These are phyloP conservation scores for Hephaestus fuliginosus DNA, from an alignment of 2,797 vertebrate species.

Conservation along the genomic window DNA sequence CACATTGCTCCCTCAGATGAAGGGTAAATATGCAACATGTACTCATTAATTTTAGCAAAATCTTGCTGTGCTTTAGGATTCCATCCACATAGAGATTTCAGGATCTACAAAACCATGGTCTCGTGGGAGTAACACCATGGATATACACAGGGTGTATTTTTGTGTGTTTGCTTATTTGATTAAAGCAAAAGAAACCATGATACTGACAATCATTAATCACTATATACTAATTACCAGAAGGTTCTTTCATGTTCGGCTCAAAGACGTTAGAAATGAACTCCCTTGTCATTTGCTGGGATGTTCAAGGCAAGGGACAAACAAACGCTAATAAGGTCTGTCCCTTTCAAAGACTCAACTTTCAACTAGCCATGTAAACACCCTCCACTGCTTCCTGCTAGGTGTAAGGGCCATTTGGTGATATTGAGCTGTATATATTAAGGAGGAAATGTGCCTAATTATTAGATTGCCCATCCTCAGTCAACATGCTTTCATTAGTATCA, in stretches of 20 bases:
- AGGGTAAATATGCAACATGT: constrained; percentile 72
- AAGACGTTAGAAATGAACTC: constrained; percentile 85
- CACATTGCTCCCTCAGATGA: constrained; percentile 46
- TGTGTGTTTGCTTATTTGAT: constrained; percentile 75
- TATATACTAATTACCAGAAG: constrained; percentile 84
- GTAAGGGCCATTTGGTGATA: constrained; percentile 61
- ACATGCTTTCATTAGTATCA: constrained; percentile 45
- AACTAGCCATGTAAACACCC: constrained; percentile 76
- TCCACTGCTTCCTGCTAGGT: constrained; percentile 61
- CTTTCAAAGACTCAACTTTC: constrained; percentile 76
- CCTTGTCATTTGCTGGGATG: constrained; percentile 85
- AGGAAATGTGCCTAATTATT: constrained; percentile 63
- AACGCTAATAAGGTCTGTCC: constrained; percentile 85
- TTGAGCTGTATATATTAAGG: constrained; percentile 62
- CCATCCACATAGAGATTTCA: constrained; percentile 46
- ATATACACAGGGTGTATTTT: constrained; percentile 65
- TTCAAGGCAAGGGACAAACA: constrained; percentile 87
- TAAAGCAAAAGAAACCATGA: constrained; percentile 75
- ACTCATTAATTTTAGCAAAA: constrained; percentile 80
- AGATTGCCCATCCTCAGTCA: constrained; percentile 26
- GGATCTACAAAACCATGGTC: constrained; percentile 70
- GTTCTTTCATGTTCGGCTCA: constrained; percentile 87
- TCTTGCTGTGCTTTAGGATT: constrained; percentile 51
- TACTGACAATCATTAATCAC: constrained; percentile 85
- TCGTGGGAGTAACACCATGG: constrained; percentile 51